Evolutionary conservation across 2,888 invertebrate genomes (phyloP), one percentile per base, ranked within the genome.

Genomic region (Pseudococcus longispinus): DNA sequence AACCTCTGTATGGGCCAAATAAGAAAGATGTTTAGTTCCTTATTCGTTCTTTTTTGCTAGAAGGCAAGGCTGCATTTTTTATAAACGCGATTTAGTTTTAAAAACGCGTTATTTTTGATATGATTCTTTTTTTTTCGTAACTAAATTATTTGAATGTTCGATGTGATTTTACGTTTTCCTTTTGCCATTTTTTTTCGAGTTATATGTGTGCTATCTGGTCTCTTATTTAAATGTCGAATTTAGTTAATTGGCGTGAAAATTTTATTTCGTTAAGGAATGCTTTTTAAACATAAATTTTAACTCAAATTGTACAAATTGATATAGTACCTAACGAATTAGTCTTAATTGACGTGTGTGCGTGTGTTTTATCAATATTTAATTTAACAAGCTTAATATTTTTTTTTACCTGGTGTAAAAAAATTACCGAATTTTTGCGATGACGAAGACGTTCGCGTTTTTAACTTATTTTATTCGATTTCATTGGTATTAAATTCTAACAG

Each of bases 401-500:
- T 70, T 70, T 65, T 26, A 15, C 8, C 29, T n/a, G n/a, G 29
- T 70, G 70, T 70, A 70, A 29, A 70, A 70, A 70, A 70, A 2
- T 70, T 29, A 29, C 32, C 29, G 29, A 60, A 4, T n/a, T 65
- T 65, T 70, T 29, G 29, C 15, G 70, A 70, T 70, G 70, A 5
- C 32, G 32, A 1, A 6, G 18, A 2, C 15, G 70, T 15, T 70
- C 70, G 2, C 29, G 23, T 20, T 23, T 51, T n/a, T 60, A 60
- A 60, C 23, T 60, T 15, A 70, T 70, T 70, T 80, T 80, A 80
- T 8, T 42, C 42, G 77, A 42, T 80, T 74, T 26, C 20, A 42
- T 80, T 80, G 42, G 42, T 42, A 42, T 80, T 74, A 29, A 74
- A 74, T 42, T 37, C 29, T 74, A 3, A 80, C 77, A 80, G 77